Conservation (phyloP, 1,140 invertebrate species). For the Trichoplusia ni region DNA sequence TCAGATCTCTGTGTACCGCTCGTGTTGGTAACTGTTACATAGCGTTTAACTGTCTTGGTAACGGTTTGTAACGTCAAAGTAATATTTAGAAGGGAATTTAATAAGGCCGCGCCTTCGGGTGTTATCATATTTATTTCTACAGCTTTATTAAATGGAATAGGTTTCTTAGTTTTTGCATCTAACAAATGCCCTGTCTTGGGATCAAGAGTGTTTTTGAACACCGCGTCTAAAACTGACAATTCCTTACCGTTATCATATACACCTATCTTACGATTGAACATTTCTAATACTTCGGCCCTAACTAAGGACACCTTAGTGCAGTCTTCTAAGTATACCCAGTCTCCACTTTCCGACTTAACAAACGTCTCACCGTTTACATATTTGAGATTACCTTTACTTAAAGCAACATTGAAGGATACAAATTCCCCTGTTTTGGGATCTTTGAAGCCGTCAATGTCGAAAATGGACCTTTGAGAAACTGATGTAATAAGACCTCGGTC, state of each 20-base stretch:
- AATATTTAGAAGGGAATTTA: conserved; percentile 92
- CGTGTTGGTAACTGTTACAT: conserved; percentile 87
- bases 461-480: conserved; percentile 93
- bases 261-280: conserved; percentile 91
- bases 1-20: conserved; percentile 83
- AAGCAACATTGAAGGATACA: conserved; percentile 93
- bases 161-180: conserved; percentile 88
- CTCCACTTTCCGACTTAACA: conserved; percentile 89
- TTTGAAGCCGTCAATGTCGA: conserved; percentile 95
- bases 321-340: conserved; percentile 87
- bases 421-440: conserved; percentile 91
- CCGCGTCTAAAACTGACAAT: conserved; percentile 92
- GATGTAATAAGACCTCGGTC: conserved; percentile 94
- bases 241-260: conserved; percentile 89
- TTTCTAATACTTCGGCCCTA: conserved; percentile 90
- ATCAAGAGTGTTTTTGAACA: conserved; percentile 91
- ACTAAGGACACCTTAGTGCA: conserved; percentile 86
- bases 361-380: conserved; percentile 87
- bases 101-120: conserved; percentile 90
- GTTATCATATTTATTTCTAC: conserved; percentile 92
- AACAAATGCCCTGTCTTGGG: conserved; percentile 92
- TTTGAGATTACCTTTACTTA: conserved; percentile 90
- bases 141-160: conserved; percentile 92
- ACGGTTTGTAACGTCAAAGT: conserved; percentile 92
- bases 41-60: conserved; percentile 90